A percentile compares a stretch with the other conserved stretches of the same genome.
phyloP scores from a whole-genome alignment of 2,113 vertebrate species.

The Embiotoca jacksoni region DNA sequence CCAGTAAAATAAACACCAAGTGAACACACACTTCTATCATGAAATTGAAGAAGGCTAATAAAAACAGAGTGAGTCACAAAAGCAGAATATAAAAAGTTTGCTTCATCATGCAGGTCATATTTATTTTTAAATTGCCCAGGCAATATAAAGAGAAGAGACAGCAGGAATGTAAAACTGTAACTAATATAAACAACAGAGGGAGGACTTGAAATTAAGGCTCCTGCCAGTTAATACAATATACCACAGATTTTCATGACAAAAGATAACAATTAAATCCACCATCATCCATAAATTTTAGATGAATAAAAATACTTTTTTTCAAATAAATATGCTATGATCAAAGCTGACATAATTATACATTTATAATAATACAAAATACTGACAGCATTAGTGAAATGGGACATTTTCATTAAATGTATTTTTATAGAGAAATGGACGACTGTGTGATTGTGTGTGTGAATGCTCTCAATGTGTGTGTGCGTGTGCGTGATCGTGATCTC shows the following conservation, averaged over 20 bases:
- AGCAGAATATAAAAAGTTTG: slow-evolving; percentile 50
- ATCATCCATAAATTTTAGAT: slow-evolving; percentile 15
- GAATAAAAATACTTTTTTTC: slow-evolving; percentile 13
- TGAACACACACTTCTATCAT: background rate
- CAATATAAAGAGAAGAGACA: slow-evolving; percentile 63
- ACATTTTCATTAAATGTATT: slow-evolving; percentile 31
- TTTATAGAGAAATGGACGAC: slow-evolving; percentile 58
- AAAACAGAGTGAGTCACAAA: slow-evolving; percentile 44
- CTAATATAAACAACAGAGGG: slow-evolving; percentile 17
- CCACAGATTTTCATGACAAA: slow-evolving; percentile 38
- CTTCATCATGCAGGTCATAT: slow-evolving; percentile 87
- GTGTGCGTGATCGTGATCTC: slow-evolving; percentile 32
- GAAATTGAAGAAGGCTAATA: background rate
- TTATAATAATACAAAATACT: slow-evolving; percentile 59
- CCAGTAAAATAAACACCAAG: slow-evolving; percentile 4
- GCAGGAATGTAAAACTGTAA: slow-evolving; percentile 30
- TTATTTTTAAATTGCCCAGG: slow-evolving; percentile 87
- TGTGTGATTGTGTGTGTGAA: slow-evolving; percentile 28
- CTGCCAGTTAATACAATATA: slow-evolving; percentile 25
- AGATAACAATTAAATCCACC: slow-evolving; percentile 20
- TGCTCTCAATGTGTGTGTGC: slow-evolving; percentile 19
- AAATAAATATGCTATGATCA: slow-evolving; percentile 60
- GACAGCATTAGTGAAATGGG: slow-evolving; percentile 10
- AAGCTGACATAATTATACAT: slow-evolving; percentile 37
- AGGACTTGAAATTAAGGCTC: slow-evolving; percentile 6